phyloP scores from a whole-genome alignment of 1,140 invertebrate species.

The Hirudo medicinalis region DNA sequence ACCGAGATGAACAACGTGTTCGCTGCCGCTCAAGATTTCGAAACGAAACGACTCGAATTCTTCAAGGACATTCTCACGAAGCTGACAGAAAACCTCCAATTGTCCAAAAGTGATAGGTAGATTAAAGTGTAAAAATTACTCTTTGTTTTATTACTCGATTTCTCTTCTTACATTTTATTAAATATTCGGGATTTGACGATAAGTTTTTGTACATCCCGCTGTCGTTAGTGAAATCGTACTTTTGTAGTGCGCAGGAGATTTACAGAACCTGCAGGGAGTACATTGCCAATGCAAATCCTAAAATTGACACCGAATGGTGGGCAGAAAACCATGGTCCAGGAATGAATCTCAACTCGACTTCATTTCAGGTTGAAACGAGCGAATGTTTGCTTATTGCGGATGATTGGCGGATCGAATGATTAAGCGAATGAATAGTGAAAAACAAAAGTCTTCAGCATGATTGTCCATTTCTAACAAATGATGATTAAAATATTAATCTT shows the following conservation, averaged over 20 bases:
- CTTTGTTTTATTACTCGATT: background rate
- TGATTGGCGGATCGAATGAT: too few species aligned
- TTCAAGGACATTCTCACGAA: constrained; percentile 81
- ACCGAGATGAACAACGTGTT: constrained; percentile 50
- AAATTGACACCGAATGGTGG: background rate
- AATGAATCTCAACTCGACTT: background rate
- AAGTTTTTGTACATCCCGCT: background rate
- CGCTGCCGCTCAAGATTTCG: constrained; percentile 88
- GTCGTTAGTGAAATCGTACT: background rate
- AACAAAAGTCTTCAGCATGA: too few species aligned
- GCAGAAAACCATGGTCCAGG: background rate
- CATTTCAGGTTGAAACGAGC: background rate
- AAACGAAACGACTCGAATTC: constrained; percentile 76
- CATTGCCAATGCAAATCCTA: background rate
- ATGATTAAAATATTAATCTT: too few species aligned
- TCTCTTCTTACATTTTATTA: background rate
- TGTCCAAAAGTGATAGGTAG: constrained; percentile 5
- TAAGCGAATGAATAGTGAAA: too few species aligned
- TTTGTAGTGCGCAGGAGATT: constrained; percentile 3
- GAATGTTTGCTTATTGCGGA: too few species aligned
- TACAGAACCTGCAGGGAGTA: constrained; percentile 5
- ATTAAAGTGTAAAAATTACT: background rate
- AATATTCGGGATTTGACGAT: background rate
- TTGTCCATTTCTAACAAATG: too few species aligned
- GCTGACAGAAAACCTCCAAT: constrained; percentile 1